phyloP scores from a whole-genome alignment of 2,113 vertebrate species.

The Dipodomys stephensi region DNA sequence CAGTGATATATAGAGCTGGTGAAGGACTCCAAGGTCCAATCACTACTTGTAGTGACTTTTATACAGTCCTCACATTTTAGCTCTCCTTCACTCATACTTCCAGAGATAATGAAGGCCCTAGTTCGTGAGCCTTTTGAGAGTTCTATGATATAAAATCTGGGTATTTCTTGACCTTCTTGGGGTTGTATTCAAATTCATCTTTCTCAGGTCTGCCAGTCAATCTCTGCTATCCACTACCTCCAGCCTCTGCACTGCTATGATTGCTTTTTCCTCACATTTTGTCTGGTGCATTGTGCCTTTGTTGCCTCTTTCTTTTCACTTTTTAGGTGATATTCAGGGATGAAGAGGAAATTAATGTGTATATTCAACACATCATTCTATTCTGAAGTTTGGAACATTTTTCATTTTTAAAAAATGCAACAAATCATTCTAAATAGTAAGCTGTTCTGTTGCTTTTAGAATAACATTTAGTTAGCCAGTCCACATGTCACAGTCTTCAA shows the following conservation, averaged over 20 bases:
- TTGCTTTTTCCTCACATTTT: background rate
- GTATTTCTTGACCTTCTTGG: background rate
- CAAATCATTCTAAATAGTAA: background rate
- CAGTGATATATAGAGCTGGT: background rate
- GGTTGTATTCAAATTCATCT: background rate
- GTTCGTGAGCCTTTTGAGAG: background rate
- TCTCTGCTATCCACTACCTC: background rate
- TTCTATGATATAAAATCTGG: background rate
- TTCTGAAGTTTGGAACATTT: slow-evolving; percentile 16
- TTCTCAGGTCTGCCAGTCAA: background rate
- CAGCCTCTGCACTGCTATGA: background rate
- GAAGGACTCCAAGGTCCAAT: background rate
- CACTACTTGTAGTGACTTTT: background rate
- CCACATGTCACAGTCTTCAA: slow-evolving; percentile 39
- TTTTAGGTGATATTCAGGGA: slow-evolving; percentile 20
- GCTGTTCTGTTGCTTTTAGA: slow-evolving; percentile 13
- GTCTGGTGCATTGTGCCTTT: background rate
- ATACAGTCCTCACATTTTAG: background rate
- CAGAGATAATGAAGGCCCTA: background rate
- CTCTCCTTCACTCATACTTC: too few species aligned
- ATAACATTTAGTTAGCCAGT: slow-evolving; percentile 27
- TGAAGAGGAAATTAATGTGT: background rate
- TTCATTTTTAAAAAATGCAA: background rate
- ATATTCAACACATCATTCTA: background rate
- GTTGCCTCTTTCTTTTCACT: background rate